These are phyloP conservation scores for Peromyscus polionotus DNA, from an alignment of 2,113 vertebrate genomes.

Conservation along the genomic window DNA sequence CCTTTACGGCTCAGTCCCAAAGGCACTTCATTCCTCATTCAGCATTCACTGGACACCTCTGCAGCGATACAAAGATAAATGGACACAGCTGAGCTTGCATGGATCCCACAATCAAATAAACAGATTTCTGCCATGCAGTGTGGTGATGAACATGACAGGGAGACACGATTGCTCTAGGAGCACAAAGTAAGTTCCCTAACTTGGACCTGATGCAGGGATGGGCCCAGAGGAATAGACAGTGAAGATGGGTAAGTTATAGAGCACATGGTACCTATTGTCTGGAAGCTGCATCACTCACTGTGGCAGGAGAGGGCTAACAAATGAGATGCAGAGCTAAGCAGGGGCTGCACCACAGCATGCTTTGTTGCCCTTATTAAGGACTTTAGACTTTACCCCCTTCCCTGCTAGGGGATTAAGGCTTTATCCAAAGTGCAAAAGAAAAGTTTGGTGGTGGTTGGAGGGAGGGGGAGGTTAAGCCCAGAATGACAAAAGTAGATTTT, in stretches of 20 bases:
- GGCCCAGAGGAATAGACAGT: neutral
- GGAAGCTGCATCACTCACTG: neutral
- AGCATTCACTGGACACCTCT: conserved; percentile 62
- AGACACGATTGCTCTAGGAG: neutral
- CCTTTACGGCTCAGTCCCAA: conserved; percentile 40
- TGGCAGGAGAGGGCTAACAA: neutral
- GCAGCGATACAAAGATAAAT: conserved; percentile 57
- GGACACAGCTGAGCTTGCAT: conserved; percentile 26
- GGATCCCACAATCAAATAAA: conserved; percentile 49
- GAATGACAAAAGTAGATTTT: conserved; percentile 20
- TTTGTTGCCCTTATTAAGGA: conserved; percentile 25
- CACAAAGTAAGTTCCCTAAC: neutral
- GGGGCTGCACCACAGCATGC: neutral
- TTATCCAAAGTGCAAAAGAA: conserved; percentile 67
- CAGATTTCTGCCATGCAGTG: neutral
- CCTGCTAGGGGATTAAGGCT: neutral
- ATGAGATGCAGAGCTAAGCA: neutral
- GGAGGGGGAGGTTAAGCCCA: neutral
- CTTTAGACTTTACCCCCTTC: conserved; percentile 33
- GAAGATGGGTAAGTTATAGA: conserved; percentile 11
- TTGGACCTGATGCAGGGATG: neutral
- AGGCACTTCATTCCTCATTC: conserved; percentile 51
- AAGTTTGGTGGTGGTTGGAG: neutral
- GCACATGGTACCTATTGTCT: neutral
- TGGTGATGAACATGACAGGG: neutral